A percentile compares a stretch with the other conserved stretches of the same genome.
Evolutionary conservation across 2,797 vertebrate species (phyloP).

Genomic region (Dicrostonyx torquatus): DNA sequence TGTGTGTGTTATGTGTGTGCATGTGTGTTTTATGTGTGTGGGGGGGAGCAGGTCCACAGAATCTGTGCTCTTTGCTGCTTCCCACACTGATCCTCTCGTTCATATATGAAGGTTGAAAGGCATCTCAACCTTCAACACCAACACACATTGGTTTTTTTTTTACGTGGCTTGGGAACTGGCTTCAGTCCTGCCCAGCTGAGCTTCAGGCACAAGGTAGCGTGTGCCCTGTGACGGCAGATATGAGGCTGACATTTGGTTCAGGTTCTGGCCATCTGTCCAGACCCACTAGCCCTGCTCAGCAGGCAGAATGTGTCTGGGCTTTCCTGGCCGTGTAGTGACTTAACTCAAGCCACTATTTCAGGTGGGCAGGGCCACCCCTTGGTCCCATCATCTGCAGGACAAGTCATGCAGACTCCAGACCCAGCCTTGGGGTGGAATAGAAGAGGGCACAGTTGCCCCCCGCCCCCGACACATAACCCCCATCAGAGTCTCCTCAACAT

Average conservation of each 20-base stretch:
- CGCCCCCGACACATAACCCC: not conserved
- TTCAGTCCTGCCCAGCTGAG: not conserved
- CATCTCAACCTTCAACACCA: not conserved
- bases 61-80: not conserved
- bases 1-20: too few relatives aligned
- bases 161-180: not conserved
- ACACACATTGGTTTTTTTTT: accelerated
- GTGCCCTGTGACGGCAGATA: accelerated
- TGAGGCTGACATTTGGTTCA: not conserved
- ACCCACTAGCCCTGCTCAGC: not conserved
- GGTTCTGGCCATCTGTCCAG: not conserved
- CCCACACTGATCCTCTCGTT: not conserved
- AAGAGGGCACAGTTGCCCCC: not conserved
- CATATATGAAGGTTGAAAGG: not conserved
- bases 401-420: not conserved
- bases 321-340: not conserved
- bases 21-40: accelerated
- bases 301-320: not conserved
- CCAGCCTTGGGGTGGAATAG: not conserved
- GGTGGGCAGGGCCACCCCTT: not conserved
- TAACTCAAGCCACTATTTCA: not conserved
- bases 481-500: not conserved
- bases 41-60: not conserved
- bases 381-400: not conserved
- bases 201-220: accelerated